Percentiles rank a stretch among this genome's conserved stretches.
phyloP scores from a whole-genome alignment of 1,140 invertebrate species.

The Drosophila gunungcola region DNA sequence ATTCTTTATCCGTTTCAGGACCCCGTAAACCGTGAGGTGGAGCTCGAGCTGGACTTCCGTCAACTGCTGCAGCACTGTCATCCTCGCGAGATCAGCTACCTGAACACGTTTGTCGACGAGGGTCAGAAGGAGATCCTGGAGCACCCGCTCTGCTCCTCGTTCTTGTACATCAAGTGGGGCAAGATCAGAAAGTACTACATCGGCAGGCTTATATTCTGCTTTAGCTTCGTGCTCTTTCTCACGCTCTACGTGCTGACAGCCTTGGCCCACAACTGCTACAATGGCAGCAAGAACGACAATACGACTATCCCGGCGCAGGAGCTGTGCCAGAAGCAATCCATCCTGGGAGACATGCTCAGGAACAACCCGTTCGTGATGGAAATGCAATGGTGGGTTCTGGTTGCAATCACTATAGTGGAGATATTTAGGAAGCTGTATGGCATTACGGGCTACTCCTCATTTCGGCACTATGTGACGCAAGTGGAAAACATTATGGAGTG shows the following conservation, averaged over 20 bases:
- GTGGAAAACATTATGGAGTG: constrained; percentile 94
- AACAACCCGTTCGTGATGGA: constrained; percentile 90
- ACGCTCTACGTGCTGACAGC: constrained; percentile 91
- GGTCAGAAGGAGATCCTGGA: constrained; percentile 93
- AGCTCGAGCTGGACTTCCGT: constrained; percentile 92
- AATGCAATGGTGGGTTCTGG: constrained; percentile 91
- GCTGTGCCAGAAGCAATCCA: constrained; percentile 90
- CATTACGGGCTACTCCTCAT: constrained; percentile 90
- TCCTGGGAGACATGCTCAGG: constrained; percentile 89
- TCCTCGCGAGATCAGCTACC: constrained; percentile 91
- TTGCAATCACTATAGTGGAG: constrained; percentile 90
- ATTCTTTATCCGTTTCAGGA: constrained; percentile 85
- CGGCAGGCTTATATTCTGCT: constrained; percentile 91
- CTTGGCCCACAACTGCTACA: constrained; percentile 91
- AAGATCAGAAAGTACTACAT: constrained; percentile 95
- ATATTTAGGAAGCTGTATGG: constrained; percentile 91
- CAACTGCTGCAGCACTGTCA: constrained; percentile 91
- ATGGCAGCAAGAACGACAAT: constrained; percentile 89
- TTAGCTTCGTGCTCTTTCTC: constrained; percentile 91
- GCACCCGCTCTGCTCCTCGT: constrained; percentile 93
- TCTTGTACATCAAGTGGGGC: constrained; percentile 94
- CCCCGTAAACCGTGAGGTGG: constrained; percentile 91
- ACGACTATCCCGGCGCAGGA: constrained; percentile 89
- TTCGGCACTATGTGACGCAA: constrained; percentile 91
- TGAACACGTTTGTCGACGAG: constrained; percentile 93